phyloP scores from a whole-genome alignment of 2,888 invertebrate species.

The Cecidostiba fungosa region DNA sequence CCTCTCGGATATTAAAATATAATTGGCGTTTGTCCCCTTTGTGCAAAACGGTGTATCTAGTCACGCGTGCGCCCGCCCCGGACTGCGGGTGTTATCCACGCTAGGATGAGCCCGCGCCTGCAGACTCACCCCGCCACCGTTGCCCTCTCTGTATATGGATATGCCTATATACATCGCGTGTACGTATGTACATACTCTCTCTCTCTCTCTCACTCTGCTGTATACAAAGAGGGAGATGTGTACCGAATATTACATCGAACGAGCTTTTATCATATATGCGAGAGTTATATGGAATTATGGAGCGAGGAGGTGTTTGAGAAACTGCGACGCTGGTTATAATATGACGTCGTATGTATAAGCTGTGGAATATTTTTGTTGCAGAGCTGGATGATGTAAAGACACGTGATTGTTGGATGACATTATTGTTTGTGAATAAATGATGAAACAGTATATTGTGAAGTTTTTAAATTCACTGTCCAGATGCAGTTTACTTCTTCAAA shows the following conservation, averaged over 20 bases:
- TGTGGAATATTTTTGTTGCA: too few relatives aligned
- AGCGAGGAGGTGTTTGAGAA: background rate
- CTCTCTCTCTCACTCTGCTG: background rate
- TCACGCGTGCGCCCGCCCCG: slow-evolving; percentile 77
- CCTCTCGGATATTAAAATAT: slow-evolving; percentile 77
- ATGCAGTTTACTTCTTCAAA: background rate
- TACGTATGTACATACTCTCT: background rate
- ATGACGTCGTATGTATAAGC: too few relatives aligned
- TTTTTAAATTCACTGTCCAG: background rate
- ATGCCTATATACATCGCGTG: background rate
- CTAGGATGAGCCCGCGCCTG: slow-evolving; percentile 71
- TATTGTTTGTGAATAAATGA: too few relatives aligned
- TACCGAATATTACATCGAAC: slow-evolving; percentile 8
- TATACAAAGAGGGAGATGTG: background rate
- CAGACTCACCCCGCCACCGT: background rate
- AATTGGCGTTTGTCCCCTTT: slow-evolving; percentile 79
- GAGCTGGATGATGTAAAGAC: too few relatives aligned
- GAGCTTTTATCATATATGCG: background rate
- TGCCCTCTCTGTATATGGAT: background rate
- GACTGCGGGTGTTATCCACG: slow-evolving; percentile 78
- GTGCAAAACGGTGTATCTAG: slow-evolving; percentile 77
- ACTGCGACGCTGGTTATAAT: background rate
- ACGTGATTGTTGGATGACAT: background rate
- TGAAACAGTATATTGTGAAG: too few relatives aligned
- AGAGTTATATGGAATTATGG: background rate